Evolutionary conservation across 2,888 invertebrate genomes (phyloP).

Genomic region (Priocnemis perturbator): DNA sequence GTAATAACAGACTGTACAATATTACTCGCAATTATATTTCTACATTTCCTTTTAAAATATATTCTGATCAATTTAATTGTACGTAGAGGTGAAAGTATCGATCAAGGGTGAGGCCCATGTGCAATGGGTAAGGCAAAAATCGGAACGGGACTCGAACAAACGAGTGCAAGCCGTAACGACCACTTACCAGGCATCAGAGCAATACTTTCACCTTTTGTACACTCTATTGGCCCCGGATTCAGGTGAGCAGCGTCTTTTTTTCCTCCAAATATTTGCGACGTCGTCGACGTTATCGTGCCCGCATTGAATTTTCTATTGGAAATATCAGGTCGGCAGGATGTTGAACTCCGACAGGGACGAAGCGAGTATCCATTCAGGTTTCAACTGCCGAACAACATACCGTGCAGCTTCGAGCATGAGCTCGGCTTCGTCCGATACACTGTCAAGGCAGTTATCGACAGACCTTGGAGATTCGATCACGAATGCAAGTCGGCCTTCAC

Average conservation of each 20-base stretch:
- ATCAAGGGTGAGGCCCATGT: conserved; percentile 1
- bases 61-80: neutral
- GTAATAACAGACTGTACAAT: neutral
- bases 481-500: conserved; percentile 81
- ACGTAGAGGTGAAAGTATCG: neutral
- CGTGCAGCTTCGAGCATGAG: conserved; percentile 83
- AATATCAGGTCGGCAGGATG: neutral
- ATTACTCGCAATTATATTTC: neutral
- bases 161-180: neutral
- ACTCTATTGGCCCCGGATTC: neutral
- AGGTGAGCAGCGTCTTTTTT: conserved; percentile 6
- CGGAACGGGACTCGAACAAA: neutral
- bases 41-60: neutral
- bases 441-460: conserved; percentile 84
- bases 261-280: too few species aligned
- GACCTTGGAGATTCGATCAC: conserved; percentile 89
- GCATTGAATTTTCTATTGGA: neutral
- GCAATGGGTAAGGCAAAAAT: conserved; percentile 1
- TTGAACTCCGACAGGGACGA: conserved; percentile 79
- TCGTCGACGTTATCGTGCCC: neutral
- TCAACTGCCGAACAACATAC: conserved; percentile 83
- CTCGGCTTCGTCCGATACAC: conserved; percentile 86
- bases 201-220: conserved; percentile 8
- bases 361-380: conserved; percentile 87
- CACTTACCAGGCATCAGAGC: neutral